Conservation (phyloP, 1,140 invertebrate genomes). For the Drosophila prosaltans region DNA sequence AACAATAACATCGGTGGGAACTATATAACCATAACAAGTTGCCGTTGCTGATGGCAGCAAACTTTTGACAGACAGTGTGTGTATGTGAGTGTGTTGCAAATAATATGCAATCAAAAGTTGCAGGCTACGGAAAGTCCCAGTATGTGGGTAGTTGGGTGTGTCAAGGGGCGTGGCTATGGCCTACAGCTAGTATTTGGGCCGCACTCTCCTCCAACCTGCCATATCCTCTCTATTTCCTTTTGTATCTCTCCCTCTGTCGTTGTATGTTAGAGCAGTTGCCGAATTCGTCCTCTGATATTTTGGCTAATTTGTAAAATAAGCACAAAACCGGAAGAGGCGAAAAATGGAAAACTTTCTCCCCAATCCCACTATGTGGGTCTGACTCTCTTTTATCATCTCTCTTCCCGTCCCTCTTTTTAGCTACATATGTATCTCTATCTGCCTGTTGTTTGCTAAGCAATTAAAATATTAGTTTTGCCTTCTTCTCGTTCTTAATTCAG, state of each 20-base stretch:
- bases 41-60: slow-evolving; percentile 54
- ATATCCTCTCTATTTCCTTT: too few relatives aligned
- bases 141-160: slow-evolving; percentile 10
- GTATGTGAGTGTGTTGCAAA: slow-evolving; percentile 55
- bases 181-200: slow-evolving; percentile 42
- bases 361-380: neutral
- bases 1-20: slow-evolving; percentile 45
- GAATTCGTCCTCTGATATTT: slow-evolving; percentile 31
- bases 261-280: neutral
- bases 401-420: neutral
- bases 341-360: slow-evolving; percentile 36
- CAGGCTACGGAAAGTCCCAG: slow-evolving; percentile 50
- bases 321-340: slow-evolving; percentile 28
- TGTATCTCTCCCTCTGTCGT: neutral
- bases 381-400: too few relatives aligned
- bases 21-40: slow-evolving; percentile 34
- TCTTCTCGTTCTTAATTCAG: slow-evolving; percentile 14
- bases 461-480: slow-evolving; percentile 73
- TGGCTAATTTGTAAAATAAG: slow-evolving; percentile 70
- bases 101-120: slow-evolving; percentile 80
- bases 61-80: slow-evolving; percentile 58
- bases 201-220: slow-evolving; percentile 2
- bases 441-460: slow-evolving; percentile 57
- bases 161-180: slow-evolving; percentile 39
- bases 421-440: slow-evolving; percentile 1